Conservation (phyloP, 2,113 vertebrate genomes). For the Girardinichthys multiradiatus region DNA sequence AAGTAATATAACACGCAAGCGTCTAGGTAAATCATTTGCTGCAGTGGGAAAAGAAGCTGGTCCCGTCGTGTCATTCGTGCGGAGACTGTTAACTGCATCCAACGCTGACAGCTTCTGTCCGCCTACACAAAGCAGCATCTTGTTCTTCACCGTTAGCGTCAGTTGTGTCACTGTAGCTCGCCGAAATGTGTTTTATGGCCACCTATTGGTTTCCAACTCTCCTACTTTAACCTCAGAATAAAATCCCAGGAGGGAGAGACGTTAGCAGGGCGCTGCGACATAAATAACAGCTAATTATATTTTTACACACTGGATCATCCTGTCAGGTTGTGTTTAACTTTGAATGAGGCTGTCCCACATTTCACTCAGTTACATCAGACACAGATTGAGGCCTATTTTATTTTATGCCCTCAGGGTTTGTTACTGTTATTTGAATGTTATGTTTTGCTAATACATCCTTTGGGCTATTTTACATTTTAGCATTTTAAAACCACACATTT, state of each 20-base stretch:
- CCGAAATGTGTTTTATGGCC: not conserved
- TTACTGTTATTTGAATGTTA: not conserved
- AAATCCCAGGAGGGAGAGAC: not conserved
- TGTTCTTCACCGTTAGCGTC: slow-evolving; percentile 36
- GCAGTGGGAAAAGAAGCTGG: not conserved
- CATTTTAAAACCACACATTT: not conserved
- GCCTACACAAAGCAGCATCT: slow-evolving; percentile 61
- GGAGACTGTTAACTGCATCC: not conserved
- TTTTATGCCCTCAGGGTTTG: not conserved
- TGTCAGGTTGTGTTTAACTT: not conserved
- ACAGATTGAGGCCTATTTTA: slow-evolving; percentile 27
- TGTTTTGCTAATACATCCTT: not conserved
- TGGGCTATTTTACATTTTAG: not conserved
- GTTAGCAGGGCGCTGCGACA: not conserved
- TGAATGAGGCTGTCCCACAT: slow-evolving; percentile 35
- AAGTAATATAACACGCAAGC: not conserved
- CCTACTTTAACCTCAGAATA: not conserved
- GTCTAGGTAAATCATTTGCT: not conserved
- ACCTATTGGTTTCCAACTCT: not conserved
- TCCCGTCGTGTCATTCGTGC: not conserved
- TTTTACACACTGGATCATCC: not conserved
- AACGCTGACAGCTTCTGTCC: slow-evolving; percentile 34
- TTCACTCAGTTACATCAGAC: slow-evolving; percentile 19
- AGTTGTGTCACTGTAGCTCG: not conserved
- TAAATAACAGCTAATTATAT: slow-evolving; percentile 37